Base-by-base conservation (phyloP, 92 coral and sea anemone genomes). In the Paragorgia papillata region DNA sequence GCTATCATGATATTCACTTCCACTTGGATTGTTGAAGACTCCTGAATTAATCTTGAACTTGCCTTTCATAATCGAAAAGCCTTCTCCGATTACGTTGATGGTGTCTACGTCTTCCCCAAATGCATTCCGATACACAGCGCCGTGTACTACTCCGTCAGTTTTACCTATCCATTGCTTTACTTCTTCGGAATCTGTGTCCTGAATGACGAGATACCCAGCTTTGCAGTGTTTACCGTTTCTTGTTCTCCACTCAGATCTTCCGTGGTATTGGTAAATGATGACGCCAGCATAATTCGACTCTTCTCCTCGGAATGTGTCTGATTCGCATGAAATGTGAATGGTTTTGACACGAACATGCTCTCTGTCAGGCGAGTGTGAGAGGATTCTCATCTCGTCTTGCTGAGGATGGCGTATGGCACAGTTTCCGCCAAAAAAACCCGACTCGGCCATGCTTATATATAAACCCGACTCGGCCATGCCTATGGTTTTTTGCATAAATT, bases 291-390 rank as follows among this genome's bases (percentile, higher is more conserved):
- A 64, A 34, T 18, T 84, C 28, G 17, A 9, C n/a, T 31, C 4
- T 6, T 1, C 19, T 30, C 79, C 80, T 2, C 24, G 51, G 35
- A 65, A 84, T 30, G 49, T 21, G 20, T 84, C 84, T 8, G 84
- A 78, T 17, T 62, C 57, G 55, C 74, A 83, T 8, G 88, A 84
- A 40, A 78, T 58, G 75, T 78, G 88, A 19, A 78, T 83, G 30
- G 64, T 83, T 31, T 57, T 29, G 64, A 83, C 64, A 63, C 13
- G 22, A 63, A 63, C 15, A 15, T 2, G 7, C 12, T 46, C 2
- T 7, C n/a, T n/a, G n/a, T 7, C 53, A 15, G 15, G 2, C 15
- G n/a, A 46, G 53, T 15, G 2, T 2, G 53, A 7, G 14, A 46
- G 12, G 12, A 46, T 37, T 37, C 10, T 10, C 10, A 37, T 37